These are phyloP conservation scores for Pipa parva DNA, from an alignment of 2,113 vertebrate species.

Conservation along the genomic window DNA sequence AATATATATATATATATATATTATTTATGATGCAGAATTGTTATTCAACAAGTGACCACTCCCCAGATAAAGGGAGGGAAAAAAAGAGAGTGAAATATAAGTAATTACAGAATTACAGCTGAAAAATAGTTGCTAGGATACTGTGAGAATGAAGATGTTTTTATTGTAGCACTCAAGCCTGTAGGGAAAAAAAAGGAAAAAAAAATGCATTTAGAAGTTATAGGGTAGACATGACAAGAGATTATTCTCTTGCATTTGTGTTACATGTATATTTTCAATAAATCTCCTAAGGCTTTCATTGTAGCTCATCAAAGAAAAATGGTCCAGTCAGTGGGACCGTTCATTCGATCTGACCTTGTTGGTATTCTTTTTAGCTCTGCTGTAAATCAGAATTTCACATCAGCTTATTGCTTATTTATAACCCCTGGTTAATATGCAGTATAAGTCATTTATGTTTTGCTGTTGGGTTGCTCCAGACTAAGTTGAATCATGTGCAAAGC, in stretches of 20 bases:
- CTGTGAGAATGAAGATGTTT: conserved; percentile 18
- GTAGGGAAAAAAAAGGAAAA: rapidly evolving
- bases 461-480: not conserved
- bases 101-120: conserved; percentile 42
- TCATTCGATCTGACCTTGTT: conserved; percentile 45
- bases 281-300: conserved; percentile 18
- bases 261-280: conserved; percentile 11
- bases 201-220: not conserved
- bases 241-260: conserved; percentile 11
- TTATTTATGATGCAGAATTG: not conserved
- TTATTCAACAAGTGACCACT: conserved; percentile 24
- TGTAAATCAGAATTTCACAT: conserved; percentile 49
- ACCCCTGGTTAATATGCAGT: conserved; percentile 12
- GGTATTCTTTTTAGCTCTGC: conserved; percentile 32
- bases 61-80: not conserved
- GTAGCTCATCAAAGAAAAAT: conserved; percentile 22
- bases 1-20: not conserved
- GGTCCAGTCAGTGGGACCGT: conserved; percentile 9
- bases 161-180: rapidly evolving
- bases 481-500: not conserved
- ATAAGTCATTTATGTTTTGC: not conserved
- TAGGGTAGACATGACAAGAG: not conserved
- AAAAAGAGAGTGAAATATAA: not conserved
- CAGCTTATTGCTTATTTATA: conserved; percentile 49
- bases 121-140: conserved; percentile 55